Percentiles rank a stretch among this genome's conserved stretches.
phyloP scores from a whole-genome alignment of 2,113 vertebrate genomes.

The Stictonetta naevosa region DNA sequence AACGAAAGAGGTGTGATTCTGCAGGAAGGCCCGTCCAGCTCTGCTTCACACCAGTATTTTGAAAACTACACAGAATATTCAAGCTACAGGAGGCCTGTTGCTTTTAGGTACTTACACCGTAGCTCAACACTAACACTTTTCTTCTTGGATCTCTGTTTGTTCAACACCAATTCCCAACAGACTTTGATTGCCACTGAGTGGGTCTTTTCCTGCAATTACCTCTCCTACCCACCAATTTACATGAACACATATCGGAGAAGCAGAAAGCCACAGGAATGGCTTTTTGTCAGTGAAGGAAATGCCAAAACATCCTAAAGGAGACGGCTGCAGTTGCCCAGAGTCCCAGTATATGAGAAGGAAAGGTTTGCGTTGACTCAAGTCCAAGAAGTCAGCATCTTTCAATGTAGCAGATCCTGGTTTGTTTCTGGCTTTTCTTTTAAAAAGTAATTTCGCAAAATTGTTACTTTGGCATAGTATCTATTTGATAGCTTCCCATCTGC shows the following conservation, averaged over 20 bases:
- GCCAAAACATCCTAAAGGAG: neutral
- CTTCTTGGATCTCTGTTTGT: neutral
- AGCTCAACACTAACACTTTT: neutral
- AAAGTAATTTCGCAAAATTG: neutral
- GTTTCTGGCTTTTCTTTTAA: neutral
- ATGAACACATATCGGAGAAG: neutral
- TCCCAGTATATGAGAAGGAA: neutral
- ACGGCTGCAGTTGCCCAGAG: neutral
- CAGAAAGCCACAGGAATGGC: neutral
- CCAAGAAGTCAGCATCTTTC: neutral
- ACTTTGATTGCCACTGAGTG: neutral
- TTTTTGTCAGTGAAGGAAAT: neutral
- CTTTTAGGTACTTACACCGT: neutral
- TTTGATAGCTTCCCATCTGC: conserved; percentile 28
- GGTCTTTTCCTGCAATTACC: neutral
- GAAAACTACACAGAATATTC: neutral
- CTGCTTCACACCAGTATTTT: neutral
- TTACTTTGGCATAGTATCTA: neutral
- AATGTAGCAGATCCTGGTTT: neutral
- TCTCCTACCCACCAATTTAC: neutral
- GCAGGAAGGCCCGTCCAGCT: neutral
- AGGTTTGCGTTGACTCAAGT: neutral
- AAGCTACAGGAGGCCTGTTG: neutral
- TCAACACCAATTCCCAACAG: neutral
- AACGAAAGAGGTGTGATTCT: neutral